A percentile compares a stretch with the other conserved stretches of the same genome.
These are phyloP conservation scores for Drosophila takahashii DNA, from an alignment of 1,140 invertebrate genomes.

Conservation along the genomic window DNA sequence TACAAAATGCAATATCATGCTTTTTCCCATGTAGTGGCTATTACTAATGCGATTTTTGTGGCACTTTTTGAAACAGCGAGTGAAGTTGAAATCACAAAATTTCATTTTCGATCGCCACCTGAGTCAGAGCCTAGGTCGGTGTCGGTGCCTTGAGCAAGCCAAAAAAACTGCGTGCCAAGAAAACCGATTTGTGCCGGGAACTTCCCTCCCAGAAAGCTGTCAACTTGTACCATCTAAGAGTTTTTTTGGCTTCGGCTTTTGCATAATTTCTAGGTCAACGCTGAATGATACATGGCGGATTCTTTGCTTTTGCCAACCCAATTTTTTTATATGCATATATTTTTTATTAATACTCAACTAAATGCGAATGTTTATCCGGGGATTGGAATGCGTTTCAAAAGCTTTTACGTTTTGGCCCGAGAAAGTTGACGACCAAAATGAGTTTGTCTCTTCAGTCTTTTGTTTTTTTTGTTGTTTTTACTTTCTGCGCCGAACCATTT, in stretches of 20 bases:
- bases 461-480: constrained; percentile 53
- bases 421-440: constrained; percentile 64
- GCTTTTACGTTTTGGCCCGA: constrained; percentile 41
- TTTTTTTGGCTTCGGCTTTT: constrained; percentile 25
- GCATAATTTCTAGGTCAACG: constrained; percentile 67
- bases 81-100: constrained; percentile 22
- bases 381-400: constrained; percentile 44
- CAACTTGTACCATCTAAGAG: constrained; percentile 26
- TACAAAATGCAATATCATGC: constrained; percentile 43
- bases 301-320: constrained; percentile 30
- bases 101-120: constrained; percentile 8
- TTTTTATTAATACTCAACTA: constrained; percentile 10
- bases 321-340: constrained; percentile 13
- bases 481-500: constrained; percentile 59
- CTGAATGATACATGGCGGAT: constrained; percentile 36
- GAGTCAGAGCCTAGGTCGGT: constrained; percentile 7
- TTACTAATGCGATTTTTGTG: constrained; percentile 49
- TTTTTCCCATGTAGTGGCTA: constrained; percentile 17
- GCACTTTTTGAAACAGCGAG: constrained; percentile 39
- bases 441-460: constrained; percentile 79
- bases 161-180: constrained; percentile 59
- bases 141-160: constrained; percentile 14
- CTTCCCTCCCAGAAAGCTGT: constrained; percentile 26
- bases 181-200: constrained; percentile 34
- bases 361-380: constrained; percentile 50